These are phyloP conservation scores for Polymixis lichenea DNA, from an alignment of 2,888 invertebrate genomes.

Conservation along the genomic window DNA sequence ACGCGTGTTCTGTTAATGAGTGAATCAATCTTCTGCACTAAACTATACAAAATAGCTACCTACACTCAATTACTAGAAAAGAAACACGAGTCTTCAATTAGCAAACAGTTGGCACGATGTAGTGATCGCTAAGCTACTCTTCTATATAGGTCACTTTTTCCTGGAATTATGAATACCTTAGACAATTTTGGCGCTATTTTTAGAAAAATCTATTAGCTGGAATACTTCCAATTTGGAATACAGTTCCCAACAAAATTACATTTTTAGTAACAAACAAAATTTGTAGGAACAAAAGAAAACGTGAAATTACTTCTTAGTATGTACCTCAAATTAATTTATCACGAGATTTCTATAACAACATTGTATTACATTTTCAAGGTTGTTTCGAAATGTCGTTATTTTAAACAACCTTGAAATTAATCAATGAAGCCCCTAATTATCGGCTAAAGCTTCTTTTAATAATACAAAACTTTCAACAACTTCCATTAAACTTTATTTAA, in stretches of 20 bases:
- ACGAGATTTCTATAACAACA: slow-evolving; percentile 17
- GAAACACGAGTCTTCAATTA: slow-evolving; percentile 16
- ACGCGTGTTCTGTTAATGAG: not conserved
- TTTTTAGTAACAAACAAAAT: not conserved
- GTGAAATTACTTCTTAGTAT: slow-evolving; percentile 13
- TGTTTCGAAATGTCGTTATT: too few relatives aligned
- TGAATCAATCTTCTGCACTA: not conserved
- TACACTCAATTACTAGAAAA: not conserved
- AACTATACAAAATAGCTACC: not conserved
- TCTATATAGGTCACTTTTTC: not conserved
- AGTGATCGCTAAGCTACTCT: not conserved
- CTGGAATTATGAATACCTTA: not conserved
- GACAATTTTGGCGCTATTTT: not conserved
- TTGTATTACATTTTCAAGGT: slow-evolving; percentile 28
- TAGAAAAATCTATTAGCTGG: not conserved
- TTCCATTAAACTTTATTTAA: slow-evolving; percentile 6
- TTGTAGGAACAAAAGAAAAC: slow-evolving; percentile 31
- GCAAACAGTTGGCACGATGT: not conserved
- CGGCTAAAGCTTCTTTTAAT: not conserved
- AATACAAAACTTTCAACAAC: too few relatives aligned
- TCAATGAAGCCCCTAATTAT: slow-evolving; percentile 18
- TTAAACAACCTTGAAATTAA: slow-evolving; percentile 36
- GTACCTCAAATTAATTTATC: slow-evolving; percentile 1
- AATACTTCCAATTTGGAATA: not conserved
- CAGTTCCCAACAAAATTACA: not conserved